Percentiles rank a stretch among this genome's conserved stretches.
Evolutionary conservation across 2,797 vertebrate species (phyloP).

Genomic region (Falco cherrug): DNA sequence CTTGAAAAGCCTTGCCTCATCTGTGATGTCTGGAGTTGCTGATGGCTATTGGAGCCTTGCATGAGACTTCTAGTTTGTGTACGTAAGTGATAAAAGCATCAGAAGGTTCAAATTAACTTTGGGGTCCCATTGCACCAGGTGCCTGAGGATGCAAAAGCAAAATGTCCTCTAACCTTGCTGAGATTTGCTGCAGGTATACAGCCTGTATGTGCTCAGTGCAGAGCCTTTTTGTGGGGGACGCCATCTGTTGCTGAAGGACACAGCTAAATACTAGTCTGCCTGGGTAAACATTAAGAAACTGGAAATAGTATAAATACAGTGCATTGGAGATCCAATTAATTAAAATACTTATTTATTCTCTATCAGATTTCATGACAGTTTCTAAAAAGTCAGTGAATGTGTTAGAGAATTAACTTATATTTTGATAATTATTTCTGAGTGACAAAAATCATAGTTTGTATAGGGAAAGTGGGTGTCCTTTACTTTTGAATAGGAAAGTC

Average conservation of each 20-base stretch:
- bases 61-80: background rate
- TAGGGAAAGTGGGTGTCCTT: background rate
- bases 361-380: background rate
- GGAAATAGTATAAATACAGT: background rate
- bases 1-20: background rate
- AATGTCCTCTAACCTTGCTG: background rate
- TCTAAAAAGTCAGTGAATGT: background rate
- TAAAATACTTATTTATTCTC: background rate
- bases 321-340: background rate
- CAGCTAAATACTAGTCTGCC: background rate
- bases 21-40: background rate
- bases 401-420: background rate
- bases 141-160: background rate
- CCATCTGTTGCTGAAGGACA: background rate
- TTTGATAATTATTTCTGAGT: background rate
- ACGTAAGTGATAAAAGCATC: background rate
- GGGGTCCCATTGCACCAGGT: rapidly evolving
- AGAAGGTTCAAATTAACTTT: background rate
- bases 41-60: background rate
- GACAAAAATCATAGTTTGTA: background rate
- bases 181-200: background rate
- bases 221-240: background rate
- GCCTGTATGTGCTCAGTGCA: background rate
- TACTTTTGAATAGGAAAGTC: background rate
- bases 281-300: background rate